These are phyloP conservation scores for Leptinotarsa haldemani DNA, from an alignment of 2,888 invertebrate species.

Conservation along the genomic window DNA sequence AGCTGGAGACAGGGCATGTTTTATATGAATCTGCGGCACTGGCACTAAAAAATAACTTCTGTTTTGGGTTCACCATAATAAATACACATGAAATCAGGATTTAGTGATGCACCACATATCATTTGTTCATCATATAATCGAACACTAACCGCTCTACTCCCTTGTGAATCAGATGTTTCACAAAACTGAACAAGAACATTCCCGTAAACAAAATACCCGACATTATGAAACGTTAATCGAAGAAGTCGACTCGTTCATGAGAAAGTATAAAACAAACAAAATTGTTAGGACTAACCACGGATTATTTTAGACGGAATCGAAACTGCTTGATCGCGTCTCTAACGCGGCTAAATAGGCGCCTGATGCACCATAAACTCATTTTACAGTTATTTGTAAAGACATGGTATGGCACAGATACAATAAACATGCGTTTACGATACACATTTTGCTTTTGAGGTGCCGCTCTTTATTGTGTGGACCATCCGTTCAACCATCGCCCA, in stretches of 20 bases:
- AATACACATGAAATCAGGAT: no score
- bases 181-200: no score
- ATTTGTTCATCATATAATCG: no score
- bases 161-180: no score
- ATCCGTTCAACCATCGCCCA: constrained; percentile 42
- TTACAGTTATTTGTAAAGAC: constrained; percentile 64
- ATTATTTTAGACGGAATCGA: constrained; percentile 48
- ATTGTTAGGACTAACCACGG: constrained; percentile 57
- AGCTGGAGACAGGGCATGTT: no score
- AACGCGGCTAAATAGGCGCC: constrained; percentile 58
- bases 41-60: no score
- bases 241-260: constrained; percentile 17
- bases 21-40: no score
- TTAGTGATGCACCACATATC: no score
- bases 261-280: constrained; percentile 40
- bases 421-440: constrained; percentile 63
- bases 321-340: constrained; percentile 37
- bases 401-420: constrained; percentile 63
- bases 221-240: constrained; percentile 7
- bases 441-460: constrained; percentile 61
- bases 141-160: no score
- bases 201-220: not conserved
- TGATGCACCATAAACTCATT: constrained; percentile 60
- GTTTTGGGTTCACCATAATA: no score
- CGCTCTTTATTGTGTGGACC: constrained; percentile 56